A percentile compares a stretch with the other conserved stretches of the same genome.
These are phyloP conservation scores for Lithophane leautieri DNA, from an alignment of 2,888 invertebrate species.

Conservation along the genomic window DNA sequence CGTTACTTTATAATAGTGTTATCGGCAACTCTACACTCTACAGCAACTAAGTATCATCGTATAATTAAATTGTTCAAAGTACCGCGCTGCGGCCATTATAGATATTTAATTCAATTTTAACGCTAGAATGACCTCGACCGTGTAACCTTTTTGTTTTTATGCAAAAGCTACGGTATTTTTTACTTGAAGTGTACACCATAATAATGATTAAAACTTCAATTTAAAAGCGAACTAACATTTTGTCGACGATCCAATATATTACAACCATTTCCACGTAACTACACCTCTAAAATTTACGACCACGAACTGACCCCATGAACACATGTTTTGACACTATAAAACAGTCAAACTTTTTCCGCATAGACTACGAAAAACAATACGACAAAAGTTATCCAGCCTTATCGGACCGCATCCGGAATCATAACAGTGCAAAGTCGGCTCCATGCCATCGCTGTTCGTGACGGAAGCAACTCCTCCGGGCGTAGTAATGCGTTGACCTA, in stretches of 20 bases:
- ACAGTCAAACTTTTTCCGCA: slow-evolving; percentile 57
- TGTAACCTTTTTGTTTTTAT: background rate
- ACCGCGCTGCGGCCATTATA: slow-evolving; percentile 11
- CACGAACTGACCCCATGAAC: slow-evolving; percentile 42
- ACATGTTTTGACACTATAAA: slow-evolving; percentile 56
- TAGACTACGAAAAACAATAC: slow-evolving; percentile 32
- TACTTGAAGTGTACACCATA: background rate
- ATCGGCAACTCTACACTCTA: slow-evolving; percentile 5
- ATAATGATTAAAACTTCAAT: background rate
- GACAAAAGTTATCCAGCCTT: slow-evolving; percentile 52
- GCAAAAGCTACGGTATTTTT: background rate
- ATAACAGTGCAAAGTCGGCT: slow-evolving; percentile 65
- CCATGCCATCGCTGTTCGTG: slow-evolving; percentile 69
- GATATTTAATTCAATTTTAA: slow-evolving; percentile 29
- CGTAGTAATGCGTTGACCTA: slow-evolving; percentile 86
- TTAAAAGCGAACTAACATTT: background rate
- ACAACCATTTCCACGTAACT: slow-evolving; percentile 11
- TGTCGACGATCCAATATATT: slow-evolving; percentile 3
- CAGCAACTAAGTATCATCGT: slow-evolving; percentile 15
- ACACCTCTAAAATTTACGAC: slow-evolving; percentile 37
- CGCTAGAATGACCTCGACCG: slow-evolving; percentile 10
- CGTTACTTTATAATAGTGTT: slow-evolving; percentile 1
- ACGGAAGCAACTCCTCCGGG: slow-evolving; percentile 78
- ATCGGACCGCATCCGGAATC: slow-evolving; percentile 65
- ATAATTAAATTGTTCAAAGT: slow-evolving; percentile 34